Evolutionary conservation across 2,888 invertebrate genomes (phyloP).

Genomic region (Artemia sinica): DNA sequence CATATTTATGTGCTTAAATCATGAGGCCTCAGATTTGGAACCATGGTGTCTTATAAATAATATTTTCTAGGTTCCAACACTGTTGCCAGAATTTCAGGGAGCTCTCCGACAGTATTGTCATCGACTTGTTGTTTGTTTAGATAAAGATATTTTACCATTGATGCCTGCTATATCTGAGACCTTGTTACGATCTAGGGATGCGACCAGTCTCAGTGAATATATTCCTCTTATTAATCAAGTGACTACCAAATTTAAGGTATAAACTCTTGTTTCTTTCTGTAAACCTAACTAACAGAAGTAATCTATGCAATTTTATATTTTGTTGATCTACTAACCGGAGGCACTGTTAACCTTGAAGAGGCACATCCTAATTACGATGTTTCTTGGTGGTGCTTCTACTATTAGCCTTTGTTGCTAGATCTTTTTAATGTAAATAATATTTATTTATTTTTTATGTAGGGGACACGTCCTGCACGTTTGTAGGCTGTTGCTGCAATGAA

Average conservation of each 20-base stretch:
- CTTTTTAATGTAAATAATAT: too few relatives aligned
- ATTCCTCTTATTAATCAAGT: slow-evolving; percentile 41
- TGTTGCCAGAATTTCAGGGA: slow-evolving; percentile 29
- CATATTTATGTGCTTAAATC: too few relatives aligned
- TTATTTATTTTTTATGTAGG: too few relatives aligned
- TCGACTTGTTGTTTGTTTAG: slow-evolving; percentile 41
- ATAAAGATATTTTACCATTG: slow-evolving; percentile 38
- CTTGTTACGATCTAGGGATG: slow-evolving; percentile 33
- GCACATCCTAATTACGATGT: too few relatives aligned
- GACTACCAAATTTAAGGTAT: slow-evolving; percentile 39
- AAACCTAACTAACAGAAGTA: too few relatives aligned
- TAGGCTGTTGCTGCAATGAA: too few relatives aligned
- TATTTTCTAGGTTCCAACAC: slow-evolving; percentile 15
- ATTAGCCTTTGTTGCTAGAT: too few relatives aligned
- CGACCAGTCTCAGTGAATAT: slow-evolving; percentile 34
- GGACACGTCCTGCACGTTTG: too few relatives aligned
- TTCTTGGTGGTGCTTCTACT: too few relatives aligned
- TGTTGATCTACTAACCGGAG: too few relatives aligned
- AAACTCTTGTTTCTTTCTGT: neutral
- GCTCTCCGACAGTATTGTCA: slow-evolving; percentile 40
- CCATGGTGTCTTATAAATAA: slow-evolving; percentile 16
- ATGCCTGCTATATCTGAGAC: slow-evolving; percentile 36
- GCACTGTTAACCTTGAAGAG: too few relatives aligned
- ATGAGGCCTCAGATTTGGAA: neutral
- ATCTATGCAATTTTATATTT: too few relatives aligned